Percentiles rank a stretch among this genome's conserved stretches.
Conservation (phyloP, 2,797 vertebrate species). For the Diceros bicornis region DNA sequence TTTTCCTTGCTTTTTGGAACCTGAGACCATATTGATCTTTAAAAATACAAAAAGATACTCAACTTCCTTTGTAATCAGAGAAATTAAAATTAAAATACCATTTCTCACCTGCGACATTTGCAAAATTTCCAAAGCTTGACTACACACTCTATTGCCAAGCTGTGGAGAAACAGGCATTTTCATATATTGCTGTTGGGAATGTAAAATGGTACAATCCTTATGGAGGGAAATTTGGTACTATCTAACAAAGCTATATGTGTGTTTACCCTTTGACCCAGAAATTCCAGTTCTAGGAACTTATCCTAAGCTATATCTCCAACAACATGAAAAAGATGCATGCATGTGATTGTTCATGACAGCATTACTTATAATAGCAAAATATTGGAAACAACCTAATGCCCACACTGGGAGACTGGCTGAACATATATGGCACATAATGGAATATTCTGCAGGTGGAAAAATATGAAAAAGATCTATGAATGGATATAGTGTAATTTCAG, state of each 20-base stretch:
- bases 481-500: background rate
- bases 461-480: background rate
- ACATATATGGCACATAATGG: background rate
- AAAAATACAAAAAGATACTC: background rate
- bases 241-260: background rate
- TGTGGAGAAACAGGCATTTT: background rate
- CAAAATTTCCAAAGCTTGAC: background rate
- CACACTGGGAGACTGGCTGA: background rate
- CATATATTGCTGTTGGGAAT: background rate
- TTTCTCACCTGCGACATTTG: constrained; percentile 3
- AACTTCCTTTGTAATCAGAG: background rate
- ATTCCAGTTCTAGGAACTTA: background rate
- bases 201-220: background rate
- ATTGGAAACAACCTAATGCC: background rate
- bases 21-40: background rate
- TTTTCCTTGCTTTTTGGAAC: background rate
- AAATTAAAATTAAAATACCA: background rate
- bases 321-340: background rate
- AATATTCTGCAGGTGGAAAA: background rate
- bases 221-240: background rate
- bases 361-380: background rate
- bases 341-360: background rate
- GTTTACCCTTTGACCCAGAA: constrained; percentile 1
- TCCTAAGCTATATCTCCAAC: background rate
- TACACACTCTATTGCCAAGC: background rate